phyloP scores from a whole-genome alignment of 2,113 vertebrate species.

The Phalacrocorax aristotelis region DNA sequence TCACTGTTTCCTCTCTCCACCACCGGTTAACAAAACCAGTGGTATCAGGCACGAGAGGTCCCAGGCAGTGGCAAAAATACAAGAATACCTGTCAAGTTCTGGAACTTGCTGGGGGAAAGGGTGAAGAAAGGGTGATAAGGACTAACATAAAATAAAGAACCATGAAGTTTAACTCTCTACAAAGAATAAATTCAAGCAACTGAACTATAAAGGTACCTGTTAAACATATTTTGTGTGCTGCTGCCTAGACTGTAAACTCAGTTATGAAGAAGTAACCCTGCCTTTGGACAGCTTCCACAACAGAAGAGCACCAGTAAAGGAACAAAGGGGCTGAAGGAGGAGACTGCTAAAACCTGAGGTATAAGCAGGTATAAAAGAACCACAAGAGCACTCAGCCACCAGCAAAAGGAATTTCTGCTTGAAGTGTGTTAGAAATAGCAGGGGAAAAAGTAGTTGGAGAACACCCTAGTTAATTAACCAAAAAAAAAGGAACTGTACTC shows the following conservation, averaged over 20 bases:
- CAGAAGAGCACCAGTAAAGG: not conserved
- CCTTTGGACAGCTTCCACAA: not conserved
- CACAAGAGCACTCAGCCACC: not conserved
- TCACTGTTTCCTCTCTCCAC: not conserved
- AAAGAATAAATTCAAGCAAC: not conserved
- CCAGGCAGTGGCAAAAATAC: not conserved
- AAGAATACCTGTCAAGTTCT: not conserved
- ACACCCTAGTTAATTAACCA: not conserved
- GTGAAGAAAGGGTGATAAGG: not conserved
- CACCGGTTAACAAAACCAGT: not conserved
- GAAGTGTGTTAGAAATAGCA: not conserved
- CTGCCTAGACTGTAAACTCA: not conserved
- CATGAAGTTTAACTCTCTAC: not conserved
- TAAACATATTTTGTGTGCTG: accelerated
- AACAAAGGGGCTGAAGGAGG: not conserved
- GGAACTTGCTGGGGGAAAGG: not conserved
- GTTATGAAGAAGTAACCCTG: not conserved
- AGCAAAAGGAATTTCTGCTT: not conserved
- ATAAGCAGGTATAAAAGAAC: not conserved
- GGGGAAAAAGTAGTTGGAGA: not conserved
- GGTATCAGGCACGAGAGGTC: accelerated
- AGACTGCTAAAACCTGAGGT: not conserved
- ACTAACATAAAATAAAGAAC: not conserved
- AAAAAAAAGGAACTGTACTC: not conserved
- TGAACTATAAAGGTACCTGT: not conserved